Base-by-base conservation (phyloP, 1,140 invertebrate species). In the Mesaphorura yosii region DNA sequence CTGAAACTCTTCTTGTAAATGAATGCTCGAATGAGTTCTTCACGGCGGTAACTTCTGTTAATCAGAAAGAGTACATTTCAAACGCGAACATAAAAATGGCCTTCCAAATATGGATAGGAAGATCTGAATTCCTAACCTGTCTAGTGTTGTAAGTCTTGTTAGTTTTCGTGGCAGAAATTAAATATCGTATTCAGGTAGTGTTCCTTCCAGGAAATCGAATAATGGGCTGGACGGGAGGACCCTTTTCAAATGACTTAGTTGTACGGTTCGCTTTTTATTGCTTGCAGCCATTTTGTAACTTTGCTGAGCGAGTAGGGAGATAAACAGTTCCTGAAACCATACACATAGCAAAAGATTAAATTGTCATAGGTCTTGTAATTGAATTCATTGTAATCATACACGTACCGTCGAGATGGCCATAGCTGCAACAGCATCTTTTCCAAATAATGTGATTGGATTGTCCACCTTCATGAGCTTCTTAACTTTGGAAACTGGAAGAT, bases 191-290 rank as follows among this genome's bases (percentile, higher is more conserved):
- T 48, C 25, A 10, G 46, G 46, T 19, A 48, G 25, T 6, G 25
- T 29, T 22, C 46, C 46, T 48, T 48, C 46, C 7, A 48, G 29
- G 23, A 48, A 48, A 23, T 48, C 46, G 37, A 20, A 48, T 7
- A 26, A 19, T 17, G 46, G 7, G 20, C 46, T 34, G 10, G 46
- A 48, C 14, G 46, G 17, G 12, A 48, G 22, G 6, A 20, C 27
- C 6, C 28, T 7, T 22, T 37, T 31, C 5, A 48, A 4, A 31
- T 48, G 46, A 26, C 37, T 26, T 31, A 48, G 10, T 5, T n/a
- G 14, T 4, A 48, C 37, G 4, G 20, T 20, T 22, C 37, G 31
- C 20, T 48, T 48, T 22, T 48, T 48, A 20, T 31, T 48, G 14
- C 25, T 31, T 4, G 29, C 12, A 4, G 46, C 46, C 14, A 48